These are phyloP conservation scores for Lacerta agilis DNA, from an alignment of 2,797 vertebrate species.

Conservation along the genomic window DNA sequence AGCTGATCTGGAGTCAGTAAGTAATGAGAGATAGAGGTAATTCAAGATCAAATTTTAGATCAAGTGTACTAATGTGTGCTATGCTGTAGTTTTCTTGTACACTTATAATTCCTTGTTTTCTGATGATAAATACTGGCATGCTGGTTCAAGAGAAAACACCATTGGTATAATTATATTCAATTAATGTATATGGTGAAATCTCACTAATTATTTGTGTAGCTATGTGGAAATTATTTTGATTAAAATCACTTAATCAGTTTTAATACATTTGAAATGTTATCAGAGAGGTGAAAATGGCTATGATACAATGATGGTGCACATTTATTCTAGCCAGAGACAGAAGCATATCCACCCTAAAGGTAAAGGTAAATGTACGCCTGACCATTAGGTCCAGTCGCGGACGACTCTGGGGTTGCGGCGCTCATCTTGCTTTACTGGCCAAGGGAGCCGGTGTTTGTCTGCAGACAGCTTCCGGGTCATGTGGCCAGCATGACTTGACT, in stretches of 20 bases:
- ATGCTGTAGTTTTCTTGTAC: too few relatives aligned
- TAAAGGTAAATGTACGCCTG: too few relatives aligned
- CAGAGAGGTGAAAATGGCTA: slow-evolving; percentile 39
- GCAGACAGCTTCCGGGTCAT: too few relatives aligned
- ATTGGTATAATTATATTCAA: slow-evolving; percentile 55
- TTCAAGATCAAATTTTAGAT: neutral
- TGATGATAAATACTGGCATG: slow-evolving; percentile 40
- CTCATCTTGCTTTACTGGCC: too few relatives aligned
- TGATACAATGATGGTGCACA: neutral
- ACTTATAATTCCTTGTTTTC: slow-evolving; percentile 35
- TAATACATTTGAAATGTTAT: slow-evolving; percentile 58
- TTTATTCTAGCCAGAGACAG: slow-evolving; percentile 8
- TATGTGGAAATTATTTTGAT: slow-evolving; percentile 11
- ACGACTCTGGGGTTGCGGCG: too few relatives aligned
- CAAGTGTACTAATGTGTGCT: too few relatives aligned
- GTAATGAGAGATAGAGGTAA: slow-evolving; percentile 28
- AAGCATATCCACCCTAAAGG: neutral
- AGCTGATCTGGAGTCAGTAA: slow-evolving; percentile 15
- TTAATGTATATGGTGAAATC: slow-evolving; percentile 42
- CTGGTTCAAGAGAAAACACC: neutral
- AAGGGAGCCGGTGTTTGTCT: too few relatives aligned
- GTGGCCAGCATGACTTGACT: too few relatives aligned
- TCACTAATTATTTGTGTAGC: slow-evolving; percentile 22
- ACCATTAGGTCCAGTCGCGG: too few relatives aligned
- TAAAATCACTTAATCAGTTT: slow-evolving; percentile 36